Evolutionary conservation across 2,113 vertebrate genomes (phyloP).

Genomic region (Bostrychus sinensis): DNA sequence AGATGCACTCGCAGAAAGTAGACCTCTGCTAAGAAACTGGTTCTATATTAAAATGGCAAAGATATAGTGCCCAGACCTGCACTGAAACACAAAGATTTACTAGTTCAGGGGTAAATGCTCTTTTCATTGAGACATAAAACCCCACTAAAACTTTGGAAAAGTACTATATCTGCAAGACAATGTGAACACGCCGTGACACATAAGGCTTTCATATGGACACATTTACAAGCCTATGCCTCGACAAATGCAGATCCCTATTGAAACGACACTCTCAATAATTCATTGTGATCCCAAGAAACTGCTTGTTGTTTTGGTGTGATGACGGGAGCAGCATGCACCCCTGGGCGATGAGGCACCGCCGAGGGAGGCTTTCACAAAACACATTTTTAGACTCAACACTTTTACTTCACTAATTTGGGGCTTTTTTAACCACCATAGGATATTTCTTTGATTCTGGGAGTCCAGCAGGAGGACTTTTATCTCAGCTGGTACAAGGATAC

Average conservation of each 20-base stretch:
- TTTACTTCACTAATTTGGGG: neutral
- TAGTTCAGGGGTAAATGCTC: no score
- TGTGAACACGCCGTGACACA: neutral
- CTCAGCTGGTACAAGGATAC: neutral
- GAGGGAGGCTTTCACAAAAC: slow-evolving; percentile 1
- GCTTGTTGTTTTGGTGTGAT: slow-evolving; percentile 7
- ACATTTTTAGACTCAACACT: neutral
- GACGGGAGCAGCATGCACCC: slow-evolving; percentile 2
- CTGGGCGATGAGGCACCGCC: neutral
- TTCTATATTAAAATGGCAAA: neutral
- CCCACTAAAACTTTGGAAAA: neutral
- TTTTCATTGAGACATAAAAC: no score
- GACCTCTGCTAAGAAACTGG: neutral
- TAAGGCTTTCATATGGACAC: neutral
- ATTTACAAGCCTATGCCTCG: neutral
- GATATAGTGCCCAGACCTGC: no score
- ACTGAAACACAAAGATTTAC: no score
- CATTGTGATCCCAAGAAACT: slow-evolving; percentile 3
- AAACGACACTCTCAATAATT: slow-evolving; percentile 8
- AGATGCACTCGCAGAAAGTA: no score
- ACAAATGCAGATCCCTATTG: neutral
- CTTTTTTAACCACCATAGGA: neutral
- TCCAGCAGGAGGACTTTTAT: neutral
- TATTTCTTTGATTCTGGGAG: slow-evolving; percentile 2
- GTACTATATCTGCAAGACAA: neutral